Evolutionary conservation across 2,888 invertebrate species (phyloP).

Genomic region (Drosophila neotestacea): DNA sequence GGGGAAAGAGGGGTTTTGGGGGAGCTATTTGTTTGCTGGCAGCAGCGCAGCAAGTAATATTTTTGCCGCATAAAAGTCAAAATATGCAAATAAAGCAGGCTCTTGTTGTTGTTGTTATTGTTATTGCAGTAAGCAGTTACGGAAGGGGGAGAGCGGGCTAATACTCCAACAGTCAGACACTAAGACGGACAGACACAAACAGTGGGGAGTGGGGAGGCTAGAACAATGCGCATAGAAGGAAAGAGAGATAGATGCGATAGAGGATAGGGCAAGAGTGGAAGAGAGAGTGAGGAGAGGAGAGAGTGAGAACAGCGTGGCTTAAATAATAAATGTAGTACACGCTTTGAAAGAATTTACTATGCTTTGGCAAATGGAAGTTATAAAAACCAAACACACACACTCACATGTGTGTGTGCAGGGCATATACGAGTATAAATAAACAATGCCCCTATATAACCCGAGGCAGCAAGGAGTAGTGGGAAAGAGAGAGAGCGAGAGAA

Average conservation of each 20-base stretch:
- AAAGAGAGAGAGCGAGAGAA: background rate
- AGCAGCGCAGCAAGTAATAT: slow-evolving; percentile 76
- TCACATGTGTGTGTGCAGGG: slow-evolving; percentile 41
- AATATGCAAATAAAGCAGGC: slow-evolving; percentile 75
- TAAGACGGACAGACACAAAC: slow-evolving; percentile 37
- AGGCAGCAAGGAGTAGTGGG: slow-evolving; percentile 25
- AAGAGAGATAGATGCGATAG: background rate
- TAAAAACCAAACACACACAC: slow-evolving; percentile 61
- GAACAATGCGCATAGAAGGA: slow-evolving; percentile 57
- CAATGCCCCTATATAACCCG: slow-evolving; percentile 69
- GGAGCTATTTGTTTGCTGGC: slow-evolving; percentile 66
- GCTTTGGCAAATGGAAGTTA: slow-evolving; percentile 77
- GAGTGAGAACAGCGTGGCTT: slow-evolving; percentile 63
- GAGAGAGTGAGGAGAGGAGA: slow-evolving; percentile 2
- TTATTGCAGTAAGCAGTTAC: slow-evolving; percentile 21
- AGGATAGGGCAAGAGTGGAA: background rate
- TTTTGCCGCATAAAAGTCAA: slow-evolving; percentile 78
- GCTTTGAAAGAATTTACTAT: slow-evolving; percentile 79
- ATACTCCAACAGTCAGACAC: slow-evolving; percentile 55
- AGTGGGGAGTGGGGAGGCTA: slow-evolving; percentile 24
- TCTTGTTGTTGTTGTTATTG: slow-evolving; percentile 37
- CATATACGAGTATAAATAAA: slow-evolving; percentile 65
- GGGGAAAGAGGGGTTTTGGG: background rate
- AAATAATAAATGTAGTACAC: slow-evolving; percentile 77
- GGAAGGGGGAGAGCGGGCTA: slow-evolving; percentile 31